phyloP scores from a whole-genome alignment of 2,797 vertebrate species.

The Hafferia zeledoni region DNA sequence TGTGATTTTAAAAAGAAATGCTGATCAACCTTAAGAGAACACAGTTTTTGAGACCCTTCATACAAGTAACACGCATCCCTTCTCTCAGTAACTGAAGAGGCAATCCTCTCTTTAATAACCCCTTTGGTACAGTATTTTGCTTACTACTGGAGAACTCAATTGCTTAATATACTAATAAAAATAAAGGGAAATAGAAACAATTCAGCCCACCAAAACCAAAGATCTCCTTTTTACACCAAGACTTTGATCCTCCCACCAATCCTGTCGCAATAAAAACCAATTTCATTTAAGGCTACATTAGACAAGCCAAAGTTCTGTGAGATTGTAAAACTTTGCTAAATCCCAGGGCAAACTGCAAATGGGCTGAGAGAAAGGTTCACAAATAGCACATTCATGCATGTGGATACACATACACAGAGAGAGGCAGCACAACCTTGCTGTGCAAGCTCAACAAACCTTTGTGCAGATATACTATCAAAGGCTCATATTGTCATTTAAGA shows the following conservation, averaged over 20 bases:
- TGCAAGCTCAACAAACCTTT: neutral
- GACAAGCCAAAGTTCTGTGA: neutral
- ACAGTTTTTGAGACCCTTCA: constrained; percentile 31
- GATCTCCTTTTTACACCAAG: constrained; percentile 29
- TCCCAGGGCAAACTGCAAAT: neutral
- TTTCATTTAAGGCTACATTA: neutral
- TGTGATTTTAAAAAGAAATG: constrained; percentile 63
- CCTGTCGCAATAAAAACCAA: constrained; percentile 10
- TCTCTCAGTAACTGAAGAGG: constrained; percentile 42
- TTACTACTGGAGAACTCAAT: constrained; percentile 55
- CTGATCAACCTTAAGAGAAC: constrained; percentile 55
- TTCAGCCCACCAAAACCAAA: constrained; percentile 8
- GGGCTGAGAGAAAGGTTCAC: neutral
- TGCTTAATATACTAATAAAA: constrained; percentile 63
- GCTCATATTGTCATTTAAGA: neutral
- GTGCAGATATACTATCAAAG: neutral
- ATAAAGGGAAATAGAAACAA: neutral
- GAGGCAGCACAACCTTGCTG: neutral
- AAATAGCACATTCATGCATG: accelerated
- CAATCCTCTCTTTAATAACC: constrained; percentile 45
- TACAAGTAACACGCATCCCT: constrained; percentile 30
- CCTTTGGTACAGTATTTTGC: constrained; percentile 50
- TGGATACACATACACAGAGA: neutral
- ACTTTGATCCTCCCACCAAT: constrained; percentile 34
- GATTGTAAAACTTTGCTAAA: constrained; percentile 9